Conservation (phyloP, 2,888 invertebrate genomes). For the Agriopis marginaria region DNA sequence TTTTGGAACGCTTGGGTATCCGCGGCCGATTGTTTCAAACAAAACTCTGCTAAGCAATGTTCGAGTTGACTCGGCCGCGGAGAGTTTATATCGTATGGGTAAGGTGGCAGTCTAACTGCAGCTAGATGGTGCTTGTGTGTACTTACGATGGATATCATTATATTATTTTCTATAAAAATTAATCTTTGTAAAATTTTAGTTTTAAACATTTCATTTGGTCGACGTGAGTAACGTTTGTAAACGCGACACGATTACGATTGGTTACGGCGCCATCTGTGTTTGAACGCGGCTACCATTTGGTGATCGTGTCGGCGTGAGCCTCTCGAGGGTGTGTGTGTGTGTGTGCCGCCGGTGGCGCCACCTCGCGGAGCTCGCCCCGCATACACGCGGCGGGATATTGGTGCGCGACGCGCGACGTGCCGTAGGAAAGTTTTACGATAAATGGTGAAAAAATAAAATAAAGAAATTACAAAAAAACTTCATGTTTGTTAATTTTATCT, state of each 20-base stretch:
- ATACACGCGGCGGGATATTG: constrained; percentile 83
- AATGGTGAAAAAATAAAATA: constrained; percentile 85
- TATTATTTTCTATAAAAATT: constrained; percentile 70
- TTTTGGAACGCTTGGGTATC: constrained; percentile 56
- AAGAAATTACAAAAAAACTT: constrained; percentile 81
- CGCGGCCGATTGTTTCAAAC: constrained; percentile 46
- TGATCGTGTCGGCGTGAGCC: constrained; percentile 52
- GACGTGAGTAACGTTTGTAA: constrained; percentile 38
- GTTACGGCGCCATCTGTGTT: constrained; percentile 50
- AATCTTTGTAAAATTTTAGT: constrained; percentile 68
- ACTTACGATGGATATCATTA: constrained; percentile 81
- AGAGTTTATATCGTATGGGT: constrained; percentile 60
- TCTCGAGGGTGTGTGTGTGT: constrained; percentile 52
- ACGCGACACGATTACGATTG: constrained; percentile 58
- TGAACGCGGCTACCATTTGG: constrained; percentile 44
- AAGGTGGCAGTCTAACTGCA: constrained; percentile 78
- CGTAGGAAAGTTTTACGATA: constrained; percentile 86
- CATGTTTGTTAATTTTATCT: constrained; percentile 1
- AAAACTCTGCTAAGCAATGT: constrained; percentile 57
- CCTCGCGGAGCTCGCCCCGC: constrained; percentile 62
- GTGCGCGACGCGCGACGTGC: constrained; percentile 83
- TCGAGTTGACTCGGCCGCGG: constrained; percentile 54
- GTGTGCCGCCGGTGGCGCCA: constrained; percentile 38
- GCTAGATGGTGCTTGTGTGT: constrained; percentile 81
- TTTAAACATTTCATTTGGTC: constrained; percentile 52